Evolutionary conservation across 2,113 vertebrate species (phyloP).

Genomic region (Lepus timidus): DNA sequence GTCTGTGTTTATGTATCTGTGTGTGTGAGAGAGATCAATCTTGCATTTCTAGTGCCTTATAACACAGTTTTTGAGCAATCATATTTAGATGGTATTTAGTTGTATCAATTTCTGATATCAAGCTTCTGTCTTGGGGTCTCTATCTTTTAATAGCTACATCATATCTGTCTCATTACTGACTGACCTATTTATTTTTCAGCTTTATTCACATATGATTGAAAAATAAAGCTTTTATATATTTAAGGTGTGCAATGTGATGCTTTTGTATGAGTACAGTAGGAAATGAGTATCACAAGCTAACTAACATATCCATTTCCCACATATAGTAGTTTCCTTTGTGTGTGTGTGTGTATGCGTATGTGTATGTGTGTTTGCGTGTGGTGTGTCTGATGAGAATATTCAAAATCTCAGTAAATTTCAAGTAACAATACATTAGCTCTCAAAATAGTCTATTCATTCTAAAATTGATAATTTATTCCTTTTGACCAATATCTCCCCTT

Average conservation of each 20-base stretch:
- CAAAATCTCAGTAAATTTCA: background rate
- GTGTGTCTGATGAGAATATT: background rate
- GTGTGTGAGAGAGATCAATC: background rate
- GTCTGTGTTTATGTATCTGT: background rate
- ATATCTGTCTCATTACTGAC: background rate
- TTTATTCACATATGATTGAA: background rate
- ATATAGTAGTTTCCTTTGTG: too few species aligned
- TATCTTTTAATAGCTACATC: background rate
- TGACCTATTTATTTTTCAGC: background rate
- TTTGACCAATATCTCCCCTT: background rate
- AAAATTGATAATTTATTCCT: background rate
- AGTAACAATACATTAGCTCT: background rate
- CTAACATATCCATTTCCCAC: background rate
- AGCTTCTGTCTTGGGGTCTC: background rate
- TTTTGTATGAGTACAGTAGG: background rate
- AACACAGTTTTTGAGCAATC: background rate
- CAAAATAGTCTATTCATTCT: background rate
- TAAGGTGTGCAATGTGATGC: background rate
- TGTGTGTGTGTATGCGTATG: too few species aligned
- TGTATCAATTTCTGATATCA: slow-evolving; percentile 15
- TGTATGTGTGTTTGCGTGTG: too few species aligned
- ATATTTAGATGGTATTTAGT: slow-evolving; percentile 17
- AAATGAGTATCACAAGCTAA: background rate
- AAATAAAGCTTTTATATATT: background rate
- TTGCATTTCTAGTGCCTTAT: background rate